phyloP scores from a whole-genome alignment of 1,140 invertebrate species.

The Nasonia vitripennis region DNA sequence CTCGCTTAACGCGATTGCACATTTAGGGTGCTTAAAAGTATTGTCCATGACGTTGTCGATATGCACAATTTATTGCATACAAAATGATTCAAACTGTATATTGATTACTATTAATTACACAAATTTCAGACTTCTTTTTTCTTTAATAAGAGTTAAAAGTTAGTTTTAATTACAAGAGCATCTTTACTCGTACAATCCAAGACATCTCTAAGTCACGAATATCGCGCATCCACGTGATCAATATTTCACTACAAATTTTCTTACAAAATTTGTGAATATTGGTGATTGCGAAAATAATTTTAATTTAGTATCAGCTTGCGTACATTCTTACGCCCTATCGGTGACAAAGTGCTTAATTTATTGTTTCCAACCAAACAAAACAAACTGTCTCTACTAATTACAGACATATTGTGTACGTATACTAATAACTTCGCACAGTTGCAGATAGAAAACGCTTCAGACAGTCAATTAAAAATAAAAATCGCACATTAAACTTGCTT shows the following conservation, averaged over 20 bases:
- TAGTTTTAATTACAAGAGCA: neutral
- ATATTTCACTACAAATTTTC: constrained; percentile 47
- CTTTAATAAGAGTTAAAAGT: neutral
- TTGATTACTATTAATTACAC: neutral
- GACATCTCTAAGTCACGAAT: neutral
- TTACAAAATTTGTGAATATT: constrained; percentile 50
- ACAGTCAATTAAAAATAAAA: constrained; percentile 17
- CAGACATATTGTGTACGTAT: neutral
- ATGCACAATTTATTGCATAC: neutral
- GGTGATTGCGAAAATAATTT: constrained; percentile 13
- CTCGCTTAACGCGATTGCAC: neutral
- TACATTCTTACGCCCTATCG: constrained; percentile 15
- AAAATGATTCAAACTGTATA: neutral
- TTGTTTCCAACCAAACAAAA: neutral
- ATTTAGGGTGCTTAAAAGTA: neutral
- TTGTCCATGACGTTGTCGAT: neutral
- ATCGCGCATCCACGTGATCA: neutral
- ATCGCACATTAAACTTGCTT: neutral
- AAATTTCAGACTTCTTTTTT: neutral
- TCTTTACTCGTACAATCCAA: neutral
- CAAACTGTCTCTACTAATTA: neutral
- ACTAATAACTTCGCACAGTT: neutral
- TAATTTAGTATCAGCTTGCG: constrained; percentile 7
- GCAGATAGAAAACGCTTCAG: constrained; percentile 11
- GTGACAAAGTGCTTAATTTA: neutral